Evolutionary conservation across 2,797 vertebrate genomes (phyloP), one percentile per base, ranked within the genome.

Genomic region (Propithecus deckenii): DNA sequence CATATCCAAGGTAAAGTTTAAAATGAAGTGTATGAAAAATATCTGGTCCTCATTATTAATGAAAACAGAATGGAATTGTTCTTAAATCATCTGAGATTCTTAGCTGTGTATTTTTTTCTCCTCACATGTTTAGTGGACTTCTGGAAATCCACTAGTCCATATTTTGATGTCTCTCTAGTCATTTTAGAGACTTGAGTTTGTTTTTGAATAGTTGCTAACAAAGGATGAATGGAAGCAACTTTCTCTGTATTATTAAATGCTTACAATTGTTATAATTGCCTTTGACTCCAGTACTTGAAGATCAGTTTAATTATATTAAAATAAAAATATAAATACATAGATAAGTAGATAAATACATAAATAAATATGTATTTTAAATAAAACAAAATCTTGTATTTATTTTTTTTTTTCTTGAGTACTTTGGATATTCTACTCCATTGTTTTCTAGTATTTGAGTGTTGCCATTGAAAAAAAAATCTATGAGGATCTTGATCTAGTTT

Each of bases 41-140:
- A 48, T 0, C 0, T 38, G 2, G 7, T 50, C 14, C 23, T 72
- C 8, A 38, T 46, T 12, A 2, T 38, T 50, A 89, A 59, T 35
- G 46, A 35, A 22, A 69, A 22, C 46, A 86, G 17, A 15, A 52
- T 20, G 25, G 35, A 46, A 61, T 6, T 85, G 1, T 61, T 71
- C 7, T 85, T n/a, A 32, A 90, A 32, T 71, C 7, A 43, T 32
- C 20, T 71, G 72, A 90, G 20, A 85, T 7, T 32, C 14, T 65
- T 65, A 50, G 3, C 3, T 52, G 28, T 28, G 12, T 43, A 15
- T 2, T 22, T 35, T 30, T 48, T 41, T 48, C 4, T 38, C 4
- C 25, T 57, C 1, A 18, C 11, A 10, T 18, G 25, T 41, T 17
- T 22, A 7, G 1, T 11, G 17, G 0, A 4, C 7, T 52, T 71